Evolutionary conservation across 2,888 invertebrate species (phyloP), one percentile per base, ranked within the genome.

Genomic region (Erebia aethiops): DNA sequence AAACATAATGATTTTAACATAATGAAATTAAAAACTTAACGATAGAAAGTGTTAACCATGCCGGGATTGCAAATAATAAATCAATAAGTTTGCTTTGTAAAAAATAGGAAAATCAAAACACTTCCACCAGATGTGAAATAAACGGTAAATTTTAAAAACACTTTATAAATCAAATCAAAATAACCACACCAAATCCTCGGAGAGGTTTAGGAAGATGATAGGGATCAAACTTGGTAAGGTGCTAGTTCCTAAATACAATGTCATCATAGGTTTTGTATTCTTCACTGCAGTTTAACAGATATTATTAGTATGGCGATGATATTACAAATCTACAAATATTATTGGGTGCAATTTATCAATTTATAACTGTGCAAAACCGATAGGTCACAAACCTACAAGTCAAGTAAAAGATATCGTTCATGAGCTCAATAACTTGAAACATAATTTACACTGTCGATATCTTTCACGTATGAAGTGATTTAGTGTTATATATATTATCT

Each of bases 121-220:
- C 93, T 92, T 92, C 91, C 92, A 93, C 91, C 92, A 91, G 91
- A 92, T 90, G 88, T 87, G 80, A 90, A 91, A 90, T 49, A 82
- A 91, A 90, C 84, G 75, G 81, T 84, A 90, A 51, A 89, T 80
- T 85, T 76, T 64, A 69, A 79, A 86, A 90, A 86, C 82, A 86
- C 82, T 87, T 87, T 86, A 81, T 80, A 80, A 87, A 87, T 86
- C 77, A 89, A 88, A 91, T 77, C 84, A 82, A 91, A 91, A 90
- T 89, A 92, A 93, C 87, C 93, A 93, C 93, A 93, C 93, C 93
- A 93, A 93, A 93, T 92, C 93, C 93, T 90, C 85, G 92, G 93
- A 93, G 90, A 87, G 93, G 93, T 91, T 84, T 82, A 87, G 92
- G 92, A 90, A 87, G 85, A 90, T 92, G 92, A 92, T 82, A 81